A percentile compares a stretch with the other conserved stretches of the same genome.
These are phyloP conservation scores for Tetraodon nigroviridis DNA, from an alignment of 2,113 vertebrate species.

Conservation along the genomic window DNA sequence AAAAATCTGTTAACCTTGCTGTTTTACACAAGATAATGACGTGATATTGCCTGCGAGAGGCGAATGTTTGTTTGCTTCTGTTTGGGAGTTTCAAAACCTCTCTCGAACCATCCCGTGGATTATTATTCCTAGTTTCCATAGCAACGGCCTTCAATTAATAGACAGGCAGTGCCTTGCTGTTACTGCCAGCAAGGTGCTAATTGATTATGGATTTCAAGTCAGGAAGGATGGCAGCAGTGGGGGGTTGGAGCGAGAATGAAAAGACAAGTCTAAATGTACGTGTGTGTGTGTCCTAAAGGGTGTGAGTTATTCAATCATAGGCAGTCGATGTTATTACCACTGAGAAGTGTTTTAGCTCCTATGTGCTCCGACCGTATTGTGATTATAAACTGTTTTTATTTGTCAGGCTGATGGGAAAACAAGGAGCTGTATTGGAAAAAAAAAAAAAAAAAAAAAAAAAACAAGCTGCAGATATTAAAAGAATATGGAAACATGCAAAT, in stretches of 20 bases:
- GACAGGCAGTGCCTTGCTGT: constrained; percentile 19
- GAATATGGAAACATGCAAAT: too few species aligned
- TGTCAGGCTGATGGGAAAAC: constrained; percentile 10
- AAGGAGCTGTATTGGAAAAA: constrained; percentile 5
- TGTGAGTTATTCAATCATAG: not conserved
- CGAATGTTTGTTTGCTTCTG: constrained; percentile 6
- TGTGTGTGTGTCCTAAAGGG: constrained; percentile 1
- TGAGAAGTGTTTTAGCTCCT: constrained; percentile 4
- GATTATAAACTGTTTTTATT: constrained; percentile 22
- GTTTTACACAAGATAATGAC: constrained; percentile 10
- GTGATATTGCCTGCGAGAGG: constrained; percentile 10
- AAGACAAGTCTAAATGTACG: not conserved
- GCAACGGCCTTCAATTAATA: constrained; percentile 60
- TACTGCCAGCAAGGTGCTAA: constrained; percentile 62
- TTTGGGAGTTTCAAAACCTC: constrained; percentile 6
- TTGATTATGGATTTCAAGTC: constrained; percentile 49
- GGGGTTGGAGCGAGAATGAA: constrained; percentile 14
- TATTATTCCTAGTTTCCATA: constrained; percentile 57
- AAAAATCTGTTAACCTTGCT: constrained; percentile 5
- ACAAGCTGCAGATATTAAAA: too few species aligned
- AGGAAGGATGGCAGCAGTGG: not conserved
- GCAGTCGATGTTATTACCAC: constrained; percentile 33
- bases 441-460: too few species aligned
- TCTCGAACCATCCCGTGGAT: constrained; percentile 25
- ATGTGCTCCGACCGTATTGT: constrained; percentile 3